Evolutionary conservation across 2,888 invertebrate genomes (phyloP).

Genomic region (Hemithea aestivaria): DNA sequence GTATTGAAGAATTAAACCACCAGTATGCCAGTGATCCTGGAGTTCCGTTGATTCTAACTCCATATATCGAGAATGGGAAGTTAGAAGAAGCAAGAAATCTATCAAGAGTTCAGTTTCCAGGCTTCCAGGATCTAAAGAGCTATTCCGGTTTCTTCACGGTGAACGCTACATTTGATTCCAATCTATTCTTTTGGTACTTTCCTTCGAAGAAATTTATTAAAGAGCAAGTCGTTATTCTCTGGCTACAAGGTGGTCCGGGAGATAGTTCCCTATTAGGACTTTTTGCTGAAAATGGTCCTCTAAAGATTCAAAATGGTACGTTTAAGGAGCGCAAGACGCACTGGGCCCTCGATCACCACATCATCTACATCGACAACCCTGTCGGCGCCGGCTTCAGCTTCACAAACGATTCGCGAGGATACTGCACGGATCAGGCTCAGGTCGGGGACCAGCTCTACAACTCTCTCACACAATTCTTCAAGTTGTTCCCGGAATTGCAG

Average conservation of each 20-base stretch:
- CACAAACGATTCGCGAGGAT: constrained; percentile 86
- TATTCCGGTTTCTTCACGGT: constrained; percentile 91
- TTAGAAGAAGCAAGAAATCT: constrained; percentile 80
- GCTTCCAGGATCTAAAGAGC: constrained; percentile 79
- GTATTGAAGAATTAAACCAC: no score
- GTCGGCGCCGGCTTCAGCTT: constrained; percentile 96
- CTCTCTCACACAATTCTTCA: constrained; percentile 89
- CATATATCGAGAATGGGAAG: constrained; percentile 84
- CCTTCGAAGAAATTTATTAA: constrained; percentile 80
- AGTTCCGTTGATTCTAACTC: constrained; percentile 84
- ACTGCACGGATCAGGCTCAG: constrained; percentile 86
- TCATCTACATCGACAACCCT: constrained; percentile 95
- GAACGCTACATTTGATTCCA: constrained; percentile 85
- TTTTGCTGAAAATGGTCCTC: constrained; percentile 90
- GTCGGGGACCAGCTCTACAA: constrained; percentile 89
- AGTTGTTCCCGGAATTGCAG: constrained; percentile 87
- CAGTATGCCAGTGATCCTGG: constrained; percentile 5
- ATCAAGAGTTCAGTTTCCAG: constrained; percentile 77
- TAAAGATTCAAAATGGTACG: constrained; percentile 46
- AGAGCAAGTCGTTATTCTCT: constrained; percentile 85
- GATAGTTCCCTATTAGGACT: constrained; percentile 87
- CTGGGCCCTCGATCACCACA: constrained; percentile 87
- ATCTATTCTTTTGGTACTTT: constrained; percentile 96
- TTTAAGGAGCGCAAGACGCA: constrained; percentile 82
- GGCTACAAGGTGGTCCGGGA: constrained; percentile 93